phyloP scores from a whole-genome alignment of 1,140 invertebrate species.

The Sarcophaga bullata region DNA sequence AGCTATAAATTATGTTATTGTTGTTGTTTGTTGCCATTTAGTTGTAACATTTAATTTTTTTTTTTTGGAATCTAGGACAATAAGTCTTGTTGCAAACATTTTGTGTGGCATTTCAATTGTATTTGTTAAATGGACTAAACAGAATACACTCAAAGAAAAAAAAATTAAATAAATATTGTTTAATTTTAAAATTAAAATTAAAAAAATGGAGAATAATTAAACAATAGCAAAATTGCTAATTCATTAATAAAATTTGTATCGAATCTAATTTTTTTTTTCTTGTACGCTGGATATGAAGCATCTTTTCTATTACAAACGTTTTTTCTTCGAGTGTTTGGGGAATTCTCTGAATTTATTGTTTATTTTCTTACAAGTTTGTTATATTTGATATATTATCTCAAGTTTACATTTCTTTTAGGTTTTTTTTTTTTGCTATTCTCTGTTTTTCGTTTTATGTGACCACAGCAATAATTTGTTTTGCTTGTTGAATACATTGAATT shows the following conservation, averaged over 20 bases:
- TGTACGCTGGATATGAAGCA: too few species aligned
- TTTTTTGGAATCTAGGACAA: not conserved
- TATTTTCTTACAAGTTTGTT: constrained; percentile 4
- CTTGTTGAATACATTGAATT: not conserved
- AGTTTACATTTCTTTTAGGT: not conserved
- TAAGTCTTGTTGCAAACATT: constrained; percentile 4
- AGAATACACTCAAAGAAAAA: not conserved
- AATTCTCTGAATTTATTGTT: constrained; percentile 4
- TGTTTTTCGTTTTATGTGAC: not conserved
- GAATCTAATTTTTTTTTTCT: too few species aligned
- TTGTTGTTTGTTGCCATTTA: not conserved
- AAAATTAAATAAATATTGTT: not conserved
- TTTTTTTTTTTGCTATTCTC: too few species aligned
- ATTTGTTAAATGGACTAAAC: not conserved
- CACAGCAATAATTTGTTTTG: constrained; percentile 2
- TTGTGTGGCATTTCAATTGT: not conserved
- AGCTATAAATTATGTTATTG: not conserved
- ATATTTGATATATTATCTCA: constrained; percentile 16
- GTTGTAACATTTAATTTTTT: not conserved
- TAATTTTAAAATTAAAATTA: too few species aligned
- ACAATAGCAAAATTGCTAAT: too few species aligned
- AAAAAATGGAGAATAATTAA: too few species aligned
- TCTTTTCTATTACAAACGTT: not conserved
- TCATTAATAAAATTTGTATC: too few species aligned
- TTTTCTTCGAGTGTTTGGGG: not conserved